Conservation (phyloP, 2,888 invertebrate species). For the Drosophila tanythrix region DNA sequence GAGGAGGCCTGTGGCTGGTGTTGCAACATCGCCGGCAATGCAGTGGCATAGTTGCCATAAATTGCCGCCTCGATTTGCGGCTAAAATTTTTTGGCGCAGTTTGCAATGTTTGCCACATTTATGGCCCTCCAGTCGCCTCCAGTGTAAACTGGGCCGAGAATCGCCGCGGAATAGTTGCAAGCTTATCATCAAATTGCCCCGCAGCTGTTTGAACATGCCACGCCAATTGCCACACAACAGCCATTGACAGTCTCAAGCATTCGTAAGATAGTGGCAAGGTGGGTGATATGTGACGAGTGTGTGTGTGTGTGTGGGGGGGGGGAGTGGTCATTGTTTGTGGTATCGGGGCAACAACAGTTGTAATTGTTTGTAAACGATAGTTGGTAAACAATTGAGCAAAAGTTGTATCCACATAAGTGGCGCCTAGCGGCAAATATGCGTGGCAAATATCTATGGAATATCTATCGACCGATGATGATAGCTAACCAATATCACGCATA, state of each 20-base stretch:
- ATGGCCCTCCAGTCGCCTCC: conserved; percentile 26
- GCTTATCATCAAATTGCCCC: conserved; percentile 55
- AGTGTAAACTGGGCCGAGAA: conserved; percentile 62
- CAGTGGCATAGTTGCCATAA: conserved; percentile 79
- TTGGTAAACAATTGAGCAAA: conserved; percentile 66
- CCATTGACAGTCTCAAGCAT: conserved; percentile 65
- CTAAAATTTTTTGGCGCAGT: conserved; percentile 67
- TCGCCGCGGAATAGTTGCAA: conserved; percentile 4
- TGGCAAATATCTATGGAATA: conserved; percentile 23
- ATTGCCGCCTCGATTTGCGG: conserved; percentile 70
- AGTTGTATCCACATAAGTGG: conserved; percentile 65
- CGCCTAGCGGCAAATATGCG: conserved; percentile 77
- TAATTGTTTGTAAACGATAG: conserved; percentile 80
- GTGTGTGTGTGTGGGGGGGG: neutral
- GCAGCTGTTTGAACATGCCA: conserved; percentile 57
- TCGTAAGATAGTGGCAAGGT: conserved; percentile 21
- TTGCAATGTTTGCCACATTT: conserved; percentile 30
- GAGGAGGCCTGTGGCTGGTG: conserved; percentile 23
- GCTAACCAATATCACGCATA: conserved; percentile 53
- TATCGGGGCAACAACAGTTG: conserved; percentile 61
- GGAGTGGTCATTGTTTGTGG: conserved; percentile 22
- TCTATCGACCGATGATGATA: conserved; percentile 32
- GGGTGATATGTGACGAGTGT: neutral
- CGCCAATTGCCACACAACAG: conserved; percentile 35
- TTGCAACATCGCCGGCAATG: conserved; percentile 29